These are phyloP conservation scores for Psittacula derbiana DNA, from an alignment of 2,797 vertebrate species.

Conservation along the genomic window DNA sequence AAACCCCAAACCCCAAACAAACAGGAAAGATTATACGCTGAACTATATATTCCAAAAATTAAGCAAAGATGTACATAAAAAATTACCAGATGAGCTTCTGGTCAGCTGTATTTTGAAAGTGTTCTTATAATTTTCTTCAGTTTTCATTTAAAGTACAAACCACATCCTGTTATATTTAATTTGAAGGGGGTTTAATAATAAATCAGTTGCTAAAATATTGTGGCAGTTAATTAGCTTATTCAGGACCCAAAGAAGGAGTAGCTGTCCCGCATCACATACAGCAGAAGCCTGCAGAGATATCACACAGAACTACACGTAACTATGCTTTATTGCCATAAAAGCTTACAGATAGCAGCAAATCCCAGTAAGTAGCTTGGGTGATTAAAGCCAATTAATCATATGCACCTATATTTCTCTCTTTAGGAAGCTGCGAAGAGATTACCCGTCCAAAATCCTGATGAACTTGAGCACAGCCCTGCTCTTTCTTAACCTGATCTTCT, in stretches of 20 bases:
- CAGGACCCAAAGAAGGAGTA: neutral
- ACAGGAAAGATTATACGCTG: neutral
- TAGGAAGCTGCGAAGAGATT: slow-evolving; percentile 93
- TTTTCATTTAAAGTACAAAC: neutral
- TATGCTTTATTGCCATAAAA: neutral
- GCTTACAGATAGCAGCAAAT: neutral
- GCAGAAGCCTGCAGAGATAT: neutral
- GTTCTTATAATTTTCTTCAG: neutral
- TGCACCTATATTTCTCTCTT: neutral
- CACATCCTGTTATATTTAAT: neutral
- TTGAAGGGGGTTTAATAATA: neutral
- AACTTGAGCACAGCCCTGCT: slow-evolving; percentile 93
- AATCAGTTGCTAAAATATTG: neutral
- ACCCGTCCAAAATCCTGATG: slow-evolving; percentile 98
- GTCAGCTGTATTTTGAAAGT: neutral
- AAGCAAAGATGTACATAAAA: neutral
- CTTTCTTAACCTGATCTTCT: slow-evolving; percentile 90
- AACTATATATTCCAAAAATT: neutral
- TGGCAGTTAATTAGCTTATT: neutral
- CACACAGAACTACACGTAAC: neutral
- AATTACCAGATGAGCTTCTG: neutral
- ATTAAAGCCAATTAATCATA: neutral
- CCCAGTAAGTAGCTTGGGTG: neutral
- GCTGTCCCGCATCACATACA: neutral
- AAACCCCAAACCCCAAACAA: neutral